phyloP scores from a whole-genome alignment of 2,797 vertebrate species.

The Chaunax sp. region DNA sequence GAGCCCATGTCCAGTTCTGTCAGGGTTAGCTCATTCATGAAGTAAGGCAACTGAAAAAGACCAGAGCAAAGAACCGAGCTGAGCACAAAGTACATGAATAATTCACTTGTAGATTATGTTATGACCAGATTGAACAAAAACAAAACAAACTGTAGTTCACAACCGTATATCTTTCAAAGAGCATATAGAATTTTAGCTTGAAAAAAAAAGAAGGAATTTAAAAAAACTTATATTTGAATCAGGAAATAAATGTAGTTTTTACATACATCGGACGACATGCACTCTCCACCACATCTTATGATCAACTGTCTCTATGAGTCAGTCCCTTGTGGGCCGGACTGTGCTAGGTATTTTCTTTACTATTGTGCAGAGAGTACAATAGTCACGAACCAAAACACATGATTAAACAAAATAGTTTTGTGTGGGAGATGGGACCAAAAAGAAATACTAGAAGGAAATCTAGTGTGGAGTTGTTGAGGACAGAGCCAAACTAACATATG shows the following conservation, averaged over 20 bases:
- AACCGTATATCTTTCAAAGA: not conserved
- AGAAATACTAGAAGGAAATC: not conserved
- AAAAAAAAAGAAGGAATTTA: not conserved
- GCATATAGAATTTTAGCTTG: not conserved
- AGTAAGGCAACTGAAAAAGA: conserved; percentile 92
- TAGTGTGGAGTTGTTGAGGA: too few species aligned
- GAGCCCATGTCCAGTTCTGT: conserved; percentile 98
- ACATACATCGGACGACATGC: too few species aligned
- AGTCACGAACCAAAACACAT: not conserved
- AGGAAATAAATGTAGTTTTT: not conserved
- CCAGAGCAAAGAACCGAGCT: conserved; percentile 8
- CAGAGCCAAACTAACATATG: too few species aligned
- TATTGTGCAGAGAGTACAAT: not conserved
- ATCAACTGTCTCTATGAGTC: not conserved
- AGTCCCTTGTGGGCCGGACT: not conserved
- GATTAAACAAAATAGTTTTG: not conserved
- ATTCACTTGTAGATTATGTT: not conserved
- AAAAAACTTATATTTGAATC: not conserved
- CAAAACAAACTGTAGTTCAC: not conserved
- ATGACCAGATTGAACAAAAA: not conserved
- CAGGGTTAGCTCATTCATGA: conserved; percentile 97
- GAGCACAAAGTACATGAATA: conserved; percentile 1
- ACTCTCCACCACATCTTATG: not conserved
- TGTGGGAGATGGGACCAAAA: not conserved
- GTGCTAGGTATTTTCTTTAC: not conserved